These are phyloP conservation scores for Micropoecilia bifurca DNA, from an alignment of 2,797 vertebrate species.

Conservation along the genomic window DNA sequence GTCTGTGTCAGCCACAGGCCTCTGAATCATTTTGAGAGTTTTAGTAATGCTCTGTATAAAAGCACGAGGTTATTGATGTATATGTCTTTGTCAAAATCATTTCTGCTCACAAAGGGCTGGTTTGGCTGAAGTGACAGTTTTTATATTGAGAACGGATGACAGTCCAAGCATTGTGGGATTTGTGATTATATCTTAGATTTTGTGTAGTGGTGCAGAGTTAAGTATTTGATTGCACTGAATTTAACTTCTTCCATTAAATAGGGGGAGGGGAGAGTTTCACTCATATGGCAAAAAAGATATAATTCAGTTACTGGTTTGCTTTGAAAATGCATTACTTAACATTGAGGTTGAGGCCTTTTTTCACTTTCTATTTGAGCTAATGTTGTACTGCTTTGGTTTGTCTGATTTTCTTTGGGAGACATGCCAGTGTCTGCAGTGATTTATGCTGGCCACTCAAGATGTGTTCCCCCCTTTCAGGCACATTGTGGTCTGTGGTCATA, in stretches of 20 bases:
- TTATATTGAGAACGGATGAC: conserved; percentile 79
- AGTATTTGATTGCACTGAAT: conserved; percentile 80
- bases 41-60: conserved; percentile 70
- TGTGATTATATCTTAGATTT: conserved; percentile 77
- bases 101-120: conserved; percentile 68
- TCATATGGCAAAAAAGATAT: conserved; percentile 72
- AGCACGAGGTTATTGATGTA: conserved; percentile 73
- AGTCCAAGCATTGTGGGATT: conserved; percentile 71
- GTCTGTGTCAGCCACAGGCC: conserved; percentile 72
- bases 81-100: conserved; percentile 81
- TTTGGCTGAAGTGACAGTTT: conserved; percentile 76
- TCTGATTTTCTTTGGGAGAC: conserved; percentile 79
- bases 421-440: conserved; percentile 78
- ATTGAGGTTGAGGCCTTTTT: conserved; percentile 54
- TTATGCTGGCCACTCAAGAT: conserved; percentile 81
- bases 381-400: conserved; percentile 72
- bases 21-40: conserved; percentile 76
- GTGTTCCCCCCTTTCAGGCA: conserved; percentile 88
- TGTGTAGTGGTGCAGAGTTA: conserved; percentile 74
- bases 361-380: conserved; percentile 64
- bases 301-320: conserved; percentile 76
- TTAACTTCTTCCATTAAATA: conserved; percentile 74
- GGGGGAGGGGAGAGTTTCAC: conserved; percentile 67
- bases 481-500: conserved; percentile 99
- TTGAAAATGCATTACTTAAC: conserved; percentile 75